Percentiles rank a stretch among this genome's conserved stretches.
Evolutionary conservation across 2,797 vertebrate species (phyloP).

Genomic region (Triplophysa yarkandensis): DNA sequence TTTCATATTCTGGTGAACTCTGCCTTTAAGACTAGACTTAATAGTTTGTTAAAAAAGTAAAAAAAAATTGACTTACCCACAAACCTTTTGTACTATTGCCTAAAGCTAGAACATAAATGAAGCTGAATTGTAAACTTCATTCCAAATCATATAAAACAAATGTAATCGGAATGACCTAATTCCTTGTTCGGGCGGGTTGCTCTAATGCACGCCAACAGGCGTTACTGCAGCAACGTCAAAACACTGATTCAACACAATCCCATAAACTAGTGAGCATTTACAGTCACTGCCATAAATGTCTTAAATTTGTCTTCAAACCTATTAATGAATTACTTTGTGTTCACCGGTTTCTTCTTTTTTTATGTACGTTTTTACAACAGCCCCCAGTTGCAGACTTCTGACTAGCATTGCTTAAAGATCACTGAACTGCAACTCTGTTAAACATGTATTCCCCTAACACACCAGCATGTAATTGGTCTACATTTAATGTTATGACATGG

Average conservation of each 20-base stretch:
- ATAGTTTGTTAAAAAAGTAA: too few species aligned
- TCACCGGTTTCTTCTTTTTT: too few species aligned
- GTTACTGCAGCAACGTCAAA: conserved; percentile 37
- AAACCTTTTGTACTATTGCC: not conserved
- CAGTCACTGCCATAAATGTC: not conserved
- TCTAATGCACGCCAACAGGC: not conserved
- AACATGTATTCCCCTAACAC: not conserved
- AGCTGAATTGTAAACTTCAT: not conserved
- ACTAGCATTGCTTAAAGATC: not conserved
- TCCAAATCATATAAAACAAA: not conserved
- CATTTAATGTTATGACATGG: not conserved
- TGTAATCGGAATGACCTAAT: not conserved
- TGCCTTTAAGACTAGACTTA: too few species aligned
- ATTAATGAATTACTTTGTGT: too few species aligned
- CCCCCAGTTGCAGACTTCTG: not conserved
- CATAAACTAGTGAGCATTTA: not conserved
- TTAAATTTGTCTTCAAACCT: not conserved
- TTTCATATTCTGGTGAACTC: too few species aligned
- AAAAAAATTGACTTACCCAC: not conserved
- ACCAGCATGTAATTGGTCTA: not conserved
- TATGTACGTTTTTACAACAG: not conserved
- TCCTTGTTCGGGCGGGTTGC: not conserved
- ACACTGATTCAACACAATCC: conserved; percentile 2
- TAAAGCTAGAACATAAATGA: not conserved
- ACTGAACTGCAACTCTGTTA: not conserved